Evolutionary conservation across 2,113 vertebrate species (phyloP), one percentile per base, ranked within the genome.

Genomic region (Eleginops maclovinus): DNA sequence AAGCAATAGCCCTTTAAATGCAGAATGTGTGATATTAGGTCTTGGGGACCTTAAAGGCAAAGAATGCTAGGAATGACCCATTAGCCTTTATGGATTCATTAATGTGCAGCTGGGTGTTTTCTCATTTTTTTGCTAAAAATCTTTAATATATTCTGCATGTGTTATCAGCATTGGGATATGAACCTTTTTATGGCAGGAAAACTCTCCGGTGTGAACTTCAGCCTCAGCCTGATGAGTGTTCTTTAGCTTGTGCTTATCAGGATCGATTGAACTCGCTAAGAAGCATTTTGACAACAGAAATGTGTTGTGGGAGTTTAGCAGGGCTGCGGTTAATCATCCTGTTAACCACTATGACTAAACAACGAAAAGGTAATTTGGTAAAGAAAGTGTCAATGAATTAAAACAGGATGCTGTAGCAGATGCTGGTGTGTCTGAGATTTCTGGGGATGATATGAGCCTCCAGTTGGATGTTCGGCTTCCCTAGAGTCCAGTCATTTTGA

Each of bases 191-290:
- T 43, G 58, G 3, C n/a, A 68, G 28, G 10, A 72, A 50, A 68
- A 3, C 72, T 9, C 2, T 58, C 55, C 4, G 9, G 55, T 58
- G 9, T 84, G 76, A 85, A 87, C 81, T 69, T 77, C 47, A 81
- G 69, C 80, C 84, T 49, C 70, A 28, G 4, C 11, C 58, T 49
- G 15, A 16, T 22, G n/a, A 40, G 5, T 17, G 41, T 40, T 46
- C 28, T 71, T 12, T 14, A 28, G 9, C n/a, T n/a, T n/a, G n/a
- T 10, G 21, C 19, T 70, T 72, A 60, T 86, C 63, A 55, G 9
- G 3, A 1, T 1, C 28, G 36, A 72, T 36, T 28, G 14, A 1
- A 63, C 53, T 26, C 1, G 60, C 49, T 47, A 61, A 4, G 0
- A 70, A 77, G 9, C n/a, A 16, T 63, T 72, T 50, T n/a, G 58